Evolutionary conservation across 1,140 invertebrate species (phyloP).

Genomic region (Caenorhabditis tropicalis): DNA sequence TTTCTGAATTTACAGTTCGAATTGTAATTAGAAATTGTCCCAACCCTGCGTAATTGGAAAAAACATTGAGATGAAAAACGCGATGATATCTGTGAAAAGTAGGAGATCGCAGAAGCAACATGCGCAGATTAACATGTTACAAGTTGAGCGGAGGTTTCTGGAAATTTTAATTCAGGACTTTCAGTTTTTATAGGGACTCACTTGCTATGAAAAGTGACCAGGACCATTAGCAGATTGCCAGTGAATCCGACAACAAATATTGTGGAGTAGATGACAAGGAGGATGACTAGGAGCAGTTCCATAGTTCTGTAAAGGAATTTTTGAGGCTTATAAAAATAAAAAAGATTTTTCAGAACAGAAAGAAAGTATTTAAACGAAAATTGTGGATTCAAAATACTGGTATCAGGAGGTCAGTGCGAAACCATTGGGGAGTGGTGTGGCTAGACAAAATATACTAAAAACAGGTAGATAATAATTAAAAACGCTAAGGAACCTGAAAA

Average conservation of each 20-base stretch:
- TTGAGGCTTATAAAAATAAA: too few species aligned
- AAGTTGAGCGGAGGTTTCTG: slow-evolving; percentile 1
- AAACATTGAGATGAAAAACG: background rate
- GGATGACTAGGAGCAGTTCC: background rate
- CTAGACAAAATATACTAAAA: too few species aligned
- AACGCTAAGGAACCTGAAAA: too few species aligned
- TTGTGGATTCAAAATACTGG: too few species aligned
- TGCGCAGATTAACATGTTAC: background rate
- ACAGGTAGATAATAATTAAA: too few species aligned
- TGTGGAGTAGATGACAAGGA: background rate
- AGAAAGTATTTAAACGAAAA: too few species aligned
- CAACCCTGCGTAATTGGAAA: background rate
- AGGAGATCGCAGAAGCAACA: slow-evolving; percentile 28
- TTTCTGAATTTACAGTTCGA: background rate
- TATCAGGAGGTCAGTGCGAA: too few species aligned
- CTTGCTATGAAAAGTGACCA: slow-evolving; percentile 19
- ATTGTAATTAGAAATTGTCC: background rate
- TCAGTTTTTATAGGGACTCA: background rate
- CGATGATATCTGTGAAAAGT: background rate
- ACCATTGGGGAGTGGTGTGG: too few species aligned
- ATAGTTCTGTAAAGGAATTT: background rate
- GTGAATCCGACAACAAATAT: background rate
- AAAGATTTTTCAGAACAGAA: background rate
- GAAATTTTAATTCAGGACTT: background rate
- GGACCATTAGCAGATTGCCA: background rate